Percentiles rank a stretch among this genome's conserved stretches.
Conservation (phyloP, 2,113 vertebrate species). For the Labrus mixtus region DNA sequence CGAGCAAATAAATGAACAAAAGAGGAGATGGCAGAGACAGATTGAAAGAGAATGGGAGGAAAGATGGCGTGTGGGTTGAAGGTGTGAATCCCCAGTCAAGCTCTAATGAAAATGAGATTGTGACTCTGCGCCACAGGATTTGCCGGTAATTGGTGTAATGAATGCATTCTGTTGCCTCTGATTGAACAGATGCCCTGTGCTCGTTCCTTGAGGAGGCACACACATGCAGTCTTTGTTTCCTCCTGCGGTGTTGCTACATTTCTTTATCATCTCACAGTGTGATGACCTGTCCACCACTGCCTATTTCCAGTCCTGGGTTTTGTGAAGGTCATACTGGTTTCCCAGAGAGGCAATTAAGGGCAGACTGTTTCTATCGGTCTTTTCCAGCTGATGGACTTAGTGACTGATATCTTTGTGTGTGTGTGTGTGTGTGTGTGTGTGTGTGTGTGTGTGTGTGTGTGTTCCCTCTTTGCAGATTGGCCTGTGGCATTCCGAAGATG, state of each 20-base stretch:
- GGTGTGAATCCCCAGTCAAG: slow-evolving; percentile 60
- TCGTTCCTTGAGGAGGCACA: slow-evolving; percentile 53
- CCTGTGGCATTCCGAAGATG: slow-evolving; percentile 95
- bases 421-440: slow-evolving; percentile 25
- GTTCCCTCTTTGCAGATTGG: slow-evolving; percentile 89
- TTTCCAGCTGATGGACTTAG: slow-evolving; percentile 46
- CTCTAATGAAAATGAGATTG: slow-evolving; percentile 71
- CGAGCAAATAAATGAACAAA: slow-evolving; percentile 16
- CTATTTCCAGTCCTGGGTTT: slow-evolving; percentile 2
- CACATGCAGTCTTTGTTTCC: slow-evolving; percentile 38
- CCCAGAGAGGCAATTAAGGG: slow-evolving; percentile 21
- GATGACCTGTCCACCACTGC: slow-evolving; percentile 32
- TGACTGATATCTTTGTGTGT: slow-evolving; percentile 56
- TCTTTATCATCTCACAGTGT: slow-evolving; percentile 9
- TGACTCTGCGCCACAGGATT: slow-evolving; percentile 69
- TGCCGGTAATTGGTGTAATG: slow-evolving; percentile 79
- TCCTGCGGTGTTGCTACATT: slow-evolving; percentile 29
- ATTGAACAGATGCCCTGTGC: slow-evolving; percentile 67
- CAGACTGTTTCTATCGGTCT: slow-evolving; percentile 49
- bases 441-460: slow-evolving; percentile 33
- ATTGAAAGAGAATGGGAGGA: slow-evolving; percentile 22
- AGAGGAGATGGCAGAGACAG: slow-evolving; percentile 28
- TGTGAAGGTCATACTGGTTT: slow-evolving; percentile 50
- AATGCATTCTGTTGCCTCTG: slow-evolving; percentile 77
- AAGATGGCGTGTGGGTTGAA: slow-evolving; percentile 44